phyloP scores from a whole-genome alignment of 2,888 invertebrate species.

The Cephus sareptanus region DNA sequence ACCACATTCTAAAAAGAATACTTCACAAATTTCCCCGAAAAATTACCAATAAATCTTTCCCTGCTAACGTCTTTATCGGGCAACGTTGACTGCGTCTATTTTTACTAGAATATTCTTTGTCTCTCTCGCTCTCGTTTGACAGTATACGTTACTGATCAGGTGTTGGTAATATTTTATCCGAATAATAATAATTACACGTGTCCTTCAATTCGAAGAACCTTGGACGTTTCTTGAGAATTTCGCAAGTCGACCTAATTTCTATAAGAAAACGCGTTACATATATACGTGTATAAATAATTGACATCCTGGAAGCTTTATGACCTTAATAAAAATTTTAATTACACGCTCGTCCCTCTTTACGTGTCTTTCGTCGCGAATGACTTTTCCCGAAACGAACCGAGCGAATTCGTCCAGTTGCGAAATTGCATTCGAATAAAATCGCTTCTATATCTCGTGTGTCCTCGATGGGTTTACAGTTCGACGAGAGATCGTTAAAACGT shows the following conservation, averaged over 20 bases:
- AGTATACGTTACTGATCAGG: neutral
- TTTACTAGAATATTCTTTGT: neutral
- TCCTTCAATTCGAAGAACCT: neutral
- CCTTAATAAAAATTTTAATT: neutral
- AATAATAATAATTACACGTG: neutral
- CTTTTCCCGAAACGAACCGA: neutral
- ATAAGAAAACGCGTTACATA: neutral
- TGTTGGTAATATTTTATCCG: too few relatives aligned
- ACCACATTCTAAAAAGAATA: slow-evolving; percentile 39
- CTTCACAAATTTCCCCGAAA: slow-evolving; percentile 28
- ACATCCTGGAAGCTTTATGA: neutral
- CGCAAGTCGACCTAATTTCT: neutral
- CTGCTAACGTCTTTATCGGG: neutral
- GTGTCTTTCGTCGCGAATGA: neutral
- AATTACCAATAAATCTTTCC: slow-evolving; percentile 40
- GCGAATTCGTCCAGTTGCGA: neutral
- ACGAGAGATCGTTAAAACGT: neutral
- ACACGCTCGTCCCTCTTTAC: neutral
- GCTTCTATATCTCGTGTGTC: neutral
- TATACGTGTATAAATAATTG: neutral
- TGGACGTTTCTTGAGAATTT: neutral
- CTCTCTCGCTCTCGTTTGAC: neutral
- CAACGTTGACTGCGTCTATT: neutral
- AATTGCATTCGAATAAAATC: neutral
- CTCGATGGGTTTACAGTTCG: neutral